Conservation (phyloP, 2,888 invertebrate genomes). For the Ceriagrion tenellum region DNA sequence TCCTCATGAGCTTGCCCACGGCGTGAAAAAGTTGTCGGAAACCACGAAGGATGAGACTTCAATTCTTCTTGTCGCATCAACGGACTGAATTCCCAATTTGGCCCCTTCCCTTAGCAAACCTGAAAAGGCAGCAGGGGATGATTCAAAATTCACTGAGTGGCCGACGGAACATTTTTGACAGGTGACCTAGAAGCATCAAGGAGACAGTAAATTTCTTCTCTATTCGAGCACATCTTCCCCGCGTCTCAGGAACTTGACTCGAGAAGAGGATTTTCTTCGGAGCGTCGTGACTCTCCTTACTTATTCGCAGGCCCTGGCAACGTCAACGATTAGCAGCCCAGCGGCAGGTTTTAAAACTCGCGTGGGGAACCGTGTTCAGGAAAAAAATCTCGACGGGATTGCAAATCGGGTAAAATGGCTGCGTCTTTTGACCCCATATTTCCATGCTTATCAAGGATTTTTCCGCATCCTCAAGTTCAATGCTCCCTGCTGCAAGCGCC, state of each 20-base stretch:
- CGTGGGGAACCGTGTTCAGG: neutral
- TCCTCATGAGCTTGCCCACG: neutral
- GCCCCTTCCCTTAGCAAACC: neutral
- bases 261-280: neutral
- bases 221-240: neutral
- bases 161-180: neutral
- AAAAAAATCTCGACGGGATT: neutral
- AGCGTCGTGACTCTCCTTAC: neutral
- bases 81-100: neutral
- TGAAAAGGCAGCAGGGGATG: neutral
- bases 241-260: neutral
- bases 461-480: neutral
- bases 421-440: neutral
- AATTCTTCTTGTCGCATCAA: neutral
- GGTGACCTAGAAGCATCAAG: slow-evolving; percentile 9
- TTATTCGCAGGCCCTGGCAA: neutral
- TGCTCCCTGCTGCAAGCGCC: neutral
- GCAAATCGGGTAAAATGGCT: neutral
- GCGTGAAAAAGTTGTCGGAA: neutral
- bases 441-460: neutral
- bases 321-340: neutral
- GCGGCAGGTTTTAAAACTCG: neutral
- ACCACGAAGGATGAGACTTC: neutral
- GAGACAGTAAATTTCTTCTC: slow-evolving; percentile 24
- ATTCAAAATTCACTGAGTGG: neutral